A percentile compares a stretch with the other conserved stretches of the same genome.
Evolutionary conservation across 2,888 invertebrate species (phyloP).

Genomic region (Drosophila mulleri): DNA sequence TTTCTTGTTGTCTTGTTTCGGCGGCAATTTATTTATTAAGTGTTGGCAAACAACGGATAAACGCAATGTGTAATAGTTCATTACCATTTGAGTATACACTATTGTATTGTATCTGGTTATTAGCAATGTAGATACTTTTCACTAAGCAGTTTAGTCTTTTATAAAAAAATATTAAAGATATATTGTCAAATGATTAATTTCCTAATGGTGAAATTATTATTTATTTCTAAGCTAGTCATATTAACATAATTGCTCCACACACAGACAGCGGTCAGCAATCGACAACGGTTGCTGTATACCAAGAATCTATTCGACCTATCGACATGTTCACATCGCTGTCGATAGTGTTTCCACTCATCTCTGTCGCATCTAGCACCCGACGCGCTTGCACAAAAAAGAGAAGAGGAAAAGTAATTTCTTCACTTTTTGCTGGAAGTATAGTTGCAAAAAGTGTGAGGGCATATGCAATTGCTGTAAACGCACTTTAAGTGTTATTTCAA

Average conservation of each 20-base stretch:
- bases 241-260: conserved; percentile 2
- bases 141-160: neutral
- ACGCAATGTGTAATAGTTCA: neutral
- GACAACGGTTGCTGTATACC: neutral
- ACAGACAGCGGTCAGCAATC: neutral
- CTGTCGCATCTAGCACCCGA: conserved; percentile 53
- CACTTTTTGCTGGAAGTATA: conserved; percentile 34
- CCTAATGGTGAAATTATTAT: neutral
- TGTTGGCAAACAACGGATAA: conserved; percentile 11
- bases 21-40: conserved; percentile 23
- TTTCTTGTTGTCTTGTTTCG: conserved; percentile 19
- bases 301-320: neutral
- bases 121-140: neutral
- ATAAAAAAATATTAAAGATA: neutral
- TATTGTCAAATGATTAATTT: neutral
- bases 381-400: conserved; percentile 58
- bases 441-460: conserved; percentile 18
- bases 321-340: conserved; percentile 8
- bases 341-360: conserved; percentile 43
- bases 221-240: neutral
- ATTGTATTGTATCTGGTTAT: neutral
- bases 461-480: neutral
- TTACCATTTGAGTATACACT: neutral
- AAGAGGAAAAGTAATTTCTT: conserved; percentile 31
- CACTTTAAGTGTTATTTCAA: conserved; percentile 1